A percentile compares a stretch with the other conserved stretches of the same genome.
Conservation (phyloP, 2,113 vertebrate species). For the Clarias gariepinus region DNA sequence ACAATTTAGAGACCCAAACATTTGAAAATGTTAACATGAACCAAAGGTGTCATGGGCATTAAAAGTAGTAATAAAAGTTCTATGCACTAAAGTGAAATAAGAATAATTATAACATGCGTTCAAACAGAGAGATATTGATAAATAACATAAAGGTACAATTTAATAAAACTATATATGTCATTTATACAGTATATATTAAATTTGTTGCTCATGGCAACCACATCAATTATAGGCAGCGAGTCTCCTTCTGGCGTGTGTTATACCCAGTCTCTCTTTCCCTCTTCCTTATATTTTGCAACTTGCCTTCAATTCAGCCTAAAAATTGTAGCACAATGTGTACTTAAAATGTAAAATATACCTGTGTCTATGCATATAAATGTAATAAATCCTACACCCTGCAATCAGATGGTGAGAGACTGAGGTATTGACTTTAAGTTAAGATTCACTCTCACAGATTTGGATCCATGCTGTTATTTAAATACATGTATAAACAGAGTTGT, state of each 20-base stretch:
- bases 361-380: constrained; percentile 36
- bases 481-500: constrained; percentile 48
- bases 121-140: constrained; percentile 50
- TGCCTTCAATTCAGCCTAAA: constrained; percentile 22
- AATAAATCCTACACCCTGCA: constrained; percentile 61
- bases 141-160: constrained; percentile 55
- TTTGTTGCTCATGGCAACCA: background rate
- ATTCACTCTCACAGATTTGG: constrained; percentile 52
- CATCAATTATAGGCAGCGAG: background rate
- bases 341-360: constrained; percentile 38
- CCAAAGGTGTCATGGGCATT: background rate
- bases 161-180: constrained; percentile 30
- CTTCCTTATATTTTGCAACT: constrained; percentile 24
- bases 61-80: constrained; percentile 25
- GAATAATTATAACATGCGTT: background rate
- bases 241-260: constrained; percentile 35
- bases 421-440: constrained; percentile 65
- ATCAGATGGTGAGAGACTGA: constrained; percentile 62
- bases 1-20: constrained; percentile 25
- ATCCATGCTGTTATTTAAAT: constrained; percentile 51
- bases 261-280: constrained; percentile 22
- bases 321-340: constrained; percentile 14
- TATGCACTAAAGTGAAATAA: constrained; percentile 31
- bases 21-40: background rate
- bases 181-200: background rate